Base-by-base conservation (phyloP, 2,113 vertebrate species). In the Clarias macrocephalus region DNA sequence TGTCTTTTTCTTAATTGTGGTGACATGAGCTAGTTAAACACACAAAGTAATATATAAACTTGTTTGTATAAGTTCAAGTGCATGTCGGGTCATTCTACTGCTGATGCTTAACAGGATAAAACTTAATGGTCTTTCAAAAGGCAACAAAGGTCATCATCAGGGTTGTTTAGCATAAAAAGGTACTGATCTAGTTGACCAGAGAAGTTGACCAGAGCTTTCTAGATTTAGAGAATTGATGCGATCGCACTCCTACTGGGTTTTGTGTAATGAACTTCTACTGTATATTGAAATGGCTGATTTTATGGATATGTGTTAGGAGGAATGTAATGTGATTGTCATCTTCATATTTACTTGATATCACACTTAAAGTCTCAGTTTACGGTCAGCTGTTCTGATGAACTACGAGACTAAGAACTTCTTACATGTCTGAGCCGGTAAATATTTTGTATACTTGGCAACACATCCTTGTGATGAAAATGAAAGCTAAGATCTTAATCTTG, bases 1-100 rank as follows among this genome's bases (percentile, higher is more conserved):
- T 37, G 19, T 80, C 87, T 80, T 80, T 80, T 80, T 13, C 11
- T 70, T 83, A 81, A 42, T 80, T 59, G 18, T 57, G 56, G 81
- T 85, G 75, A 81, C 57, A 86, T 83, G 73, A 88, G 33, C 56
- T 37, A 56, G 73, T 86, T 80, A 72, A 83, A 76, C 11, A 73
- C 37, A 68, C 10, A 79, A 19, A 48, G 48, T 48, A 66, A 57
- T 42, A 80, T 68, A 88, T 52, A 73, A 63, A 23, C 52, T 56
- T 83, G 82, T 56, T 80, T 70, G 23, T 19, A n/a, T n/a, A n/a
- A n/a, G n/a, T n/a, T n/a, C n/a, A n/a, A 76, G 28, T 7, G 65
- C 87, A 25, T 19, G 28, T 18, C 6, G 10, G 37, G n/a, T 28
- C 25, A 77, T 75, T 48, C 37, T 72, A 33, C 30, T 37, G 60